phyloP scores from a whole-genome alignment of 37 sponge, comb jelly and placozoan species.

The Theonella swinhoei region DNA sequence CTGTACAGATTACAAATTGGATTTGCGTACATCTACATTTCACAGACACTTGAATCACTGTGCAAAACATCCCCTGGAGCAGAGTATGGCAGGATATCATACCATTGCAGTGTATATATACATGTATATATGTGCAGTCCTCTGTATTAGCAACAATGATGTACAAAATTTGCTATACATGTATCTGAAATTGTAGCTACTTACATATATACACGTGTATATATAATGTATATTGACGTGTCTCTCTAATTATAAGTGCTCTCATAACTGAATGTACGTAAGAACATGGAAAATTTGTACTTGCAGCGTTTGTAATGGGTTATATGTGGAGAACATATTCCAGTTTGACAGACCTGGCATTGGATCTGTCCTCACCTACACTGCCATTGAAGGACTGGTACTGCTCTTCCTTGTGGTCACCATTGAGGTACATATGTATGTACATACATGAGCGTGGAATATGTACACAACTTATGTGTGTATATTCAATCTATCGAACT shows the following conservation, averaged over 20 bases:
- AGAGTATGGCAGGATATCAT: background rate
- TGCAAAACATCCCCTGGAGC: background rate
- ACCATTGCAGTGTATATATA: background rate
- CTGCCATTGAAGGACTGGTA: constrained; percentile 43
- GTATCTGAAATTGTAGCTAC: too few species aligned
- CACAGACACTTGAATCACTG: background rate
- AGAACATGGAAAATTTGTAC: too few species aligned
- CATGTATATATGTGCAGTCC: background rate
- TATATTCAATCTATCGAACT: background rate
- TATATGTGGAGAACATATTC: constrained; percentile 18
- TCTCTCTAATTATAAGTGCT: too few species aligned
- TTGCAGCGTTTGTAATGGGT: background rate
- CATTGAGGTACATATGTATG: constrained; percentile 32
- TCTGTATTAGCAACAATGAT: too few species aligned
- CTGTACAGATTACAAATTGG: constrained; percentile 24
- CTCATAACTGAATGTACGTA: too few species aligned
- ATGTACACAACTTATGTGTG: background rate
- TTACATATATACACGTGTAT: too few species aligned
- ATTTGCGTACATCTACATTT: constrained; percentile 26
- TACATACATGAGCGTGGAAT: background rate
- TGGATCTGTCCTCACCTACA: constrained; percentile 37
- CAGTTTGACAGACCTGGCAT: constrained; percentile 50
- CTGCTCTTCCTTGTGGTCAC: constrained; percentile 51
- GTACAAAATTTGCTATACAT: too few species aligned
- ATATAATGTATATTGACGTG: too few species aligned